Percentiles rank a stretch among this genome's conserved stretches.
Conservation (phyloP, 2,888 invertebrate genomes). For the Ganaspis brasiliensis region DNA sequence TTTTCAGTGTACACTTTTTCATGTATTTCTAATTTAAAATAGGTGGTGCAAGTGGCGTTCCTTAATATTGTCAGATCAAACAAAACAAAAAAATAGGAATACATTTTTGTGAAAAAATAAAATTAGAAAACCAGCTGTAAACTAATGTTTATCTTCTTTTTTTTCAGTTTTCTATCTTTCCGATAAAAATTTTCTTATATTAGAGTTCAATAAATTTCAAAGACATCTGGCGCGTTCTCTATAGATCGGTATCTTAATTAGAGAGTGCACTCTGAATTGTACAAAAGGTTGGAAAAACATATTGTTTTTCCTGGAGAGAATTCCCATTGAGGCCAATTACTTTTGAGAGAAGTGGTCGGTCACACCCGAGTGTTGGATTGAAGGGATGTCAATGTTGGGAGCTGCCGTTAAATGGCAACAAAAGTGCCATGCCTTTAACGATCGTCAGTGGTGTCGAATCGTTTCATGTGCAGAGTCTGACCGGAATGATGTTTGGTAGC, state of each 20-base stretch:
- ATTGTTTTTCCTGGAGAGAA: constrained; percentile 31
- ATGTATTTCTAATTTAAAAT: too few species aligned
- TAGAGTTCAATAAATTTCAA: neutral
- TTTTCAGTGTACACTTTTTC: too few species aligned
- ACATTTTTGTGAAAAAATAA: too few species aligned
- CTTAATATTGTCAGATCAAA: too few species aligned
- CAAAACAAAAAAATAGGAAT: too few species aligned
- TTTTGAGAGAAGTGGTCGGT: constrained; percentile 9
- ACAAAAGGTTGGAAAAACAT: constrained; percentile 16
- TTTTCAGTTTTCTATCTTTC: neutral
- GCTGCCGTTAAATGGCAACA: constrained; percentile 56
- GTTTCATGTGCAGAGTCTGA: constrained; percentile 55
- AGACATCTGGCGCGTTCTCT: constrained; percentile 9
- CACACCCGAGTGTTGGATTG: constrained; percentile 41
- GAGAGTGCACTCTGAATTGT: constrained; percentile 7
- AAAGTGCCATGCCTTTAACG: constrained; percentile 55
- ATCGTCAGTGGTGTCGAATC: constrained; percentile 62
- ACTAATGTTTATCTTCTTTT: too few species aligned
- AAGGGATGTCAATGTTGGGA: constrained; percentile 55
- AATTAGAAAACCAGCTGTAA: too few species aligned
- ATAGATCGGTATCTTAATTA: constrained; percentile 19
- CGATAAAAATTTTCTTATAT: neutral
- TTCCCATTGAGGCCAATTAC: constrained; percentile 38
- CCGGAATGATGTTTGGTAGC: constrained; percentile 60
- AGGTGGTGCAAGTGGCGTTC: too few species aligned